Evolutionary conservation across 30 jellyfish, hydroid and myxozoan genomes (phyloP).

Genomic region (Pelagia noctiluca): DNA sequence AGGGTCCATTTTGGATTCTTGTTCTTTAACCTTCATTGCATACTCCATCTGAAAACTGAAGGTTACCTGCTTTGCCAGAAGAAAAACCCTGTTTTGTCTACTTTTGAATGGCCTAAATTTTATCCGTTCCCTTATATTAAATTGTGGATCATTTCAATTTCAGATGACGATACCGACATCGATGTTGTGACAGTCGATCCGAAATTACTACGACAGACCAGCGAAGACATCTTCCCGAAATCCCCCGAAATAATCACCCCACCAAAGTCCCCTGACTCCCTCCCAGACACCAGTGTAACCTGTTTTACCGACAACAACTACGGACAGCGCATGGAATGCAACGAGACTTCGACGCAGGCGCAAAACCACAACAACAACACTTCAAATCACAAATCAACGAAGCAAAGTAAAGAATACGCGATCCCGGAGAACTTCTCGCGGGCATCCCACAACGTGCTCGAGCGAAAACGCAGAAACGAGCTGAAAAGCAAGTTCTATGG

Average conservation of each 20-base stretch:
- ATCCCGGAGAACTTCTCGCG: conserved; percentile 66
- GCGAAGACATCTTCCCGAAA: conserved; percentile 15
- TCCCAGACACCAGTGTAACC: conserved; percentile 27
- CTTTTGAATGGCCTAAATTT: too few relatives aligned
- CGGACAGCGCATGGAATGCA: conserved; percentile 18
- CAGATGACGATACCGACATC: conserved; percentile 70
- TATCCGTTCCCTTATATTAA: too few relatives aligned
- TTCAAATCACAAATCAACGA: conserved; percentile 11
- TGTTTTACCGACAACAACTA: not conserved
- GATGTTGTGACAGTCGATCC: conserved; percentile 69
- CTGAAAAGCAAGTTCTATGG: conserved; percentile 82
- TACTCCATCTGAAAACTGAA: too few relatives aligned
- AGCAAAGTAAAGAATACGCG: conserved; percentile 11
- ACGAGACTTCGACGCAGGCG: conserved; percentile 10
- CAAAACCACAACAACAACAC: not conserved
- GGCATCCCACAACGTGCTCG: conserved; percentile 95
- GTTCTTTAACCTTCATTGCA: too few relatives aligned
- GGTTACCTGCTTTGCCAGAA: too few relatives aligned
- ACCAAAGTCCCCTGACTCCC: conserved; percentile 75
- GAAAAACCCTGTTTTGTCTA: too few relatives aligned
- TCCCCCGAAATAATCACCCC: conserved; percentile 64
- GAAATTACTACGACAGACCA: not conserved
- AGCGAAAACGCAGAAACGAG: conserved; percentile 95
- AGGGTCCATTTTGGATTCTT: too few relatives aligned
- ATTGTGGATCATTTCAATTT: too few relatives aligned